These are phyloP conservation scores for Python bivittatus DNA, from an alignment of 2,113 vertebrate species.

Conservation along the genomic window DNA sequence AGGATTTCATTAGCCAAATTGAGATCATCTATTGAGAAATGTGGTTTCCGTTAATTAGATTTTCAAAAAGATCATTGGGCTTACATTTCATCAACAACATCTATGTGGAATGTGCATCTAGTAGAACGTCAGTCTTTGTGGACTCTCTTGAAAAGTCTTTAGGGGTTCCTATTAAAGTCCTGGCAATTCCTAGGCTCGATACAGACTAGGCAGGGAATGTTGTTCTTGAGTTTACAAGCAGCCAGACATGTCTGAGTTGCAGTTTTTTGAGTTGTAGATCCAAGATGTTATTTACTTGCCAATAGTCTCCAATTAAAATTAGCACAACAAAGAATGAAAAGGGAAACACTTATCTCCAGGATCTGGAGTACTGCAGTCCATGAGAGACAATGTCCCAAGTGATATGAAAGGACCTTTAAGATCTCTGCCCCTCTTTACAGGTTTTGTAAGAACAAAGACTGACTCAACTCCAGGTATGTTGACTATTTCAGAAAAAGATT, in stretches of 20 bases:
- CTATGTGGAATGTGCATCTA: too few species aligned
- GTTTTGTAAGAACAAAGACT: background rate
- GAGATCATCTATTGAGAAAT: too few species aligned
- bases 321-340: background rate
- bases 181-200: too few species aligned
- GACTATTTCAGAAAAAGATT: background rate
- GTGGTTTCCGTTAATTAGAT: too few species aligned
- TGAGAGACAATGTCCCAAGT: background rate
- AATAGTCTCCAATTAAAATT: conserved; percentile 1
- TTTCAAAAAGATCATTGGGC: too few species aligned
- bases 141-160: too few species aligned
- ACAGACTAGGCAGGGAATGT: background rate
- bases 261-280: background rate
- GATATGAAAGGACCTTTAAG: background rate
- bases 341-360: background rate
- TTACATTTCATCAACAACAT: too few species aligned
- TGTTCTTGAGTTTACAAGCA: background rate
- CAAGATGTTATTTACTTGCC: background rate
- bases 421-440: background rate
- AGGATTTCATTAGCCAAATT: too few species aligned
- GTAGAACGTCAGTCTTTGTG: too few species aligned
- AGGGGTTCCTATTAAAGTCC: too few species aligned
- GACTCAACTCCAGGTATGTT: background rate
- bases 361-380: background rate
- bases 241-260: background rate